A percentile compares a stretch with the other conserved stretches of the same genome.
phyloP scores from a whole-genome alignment of 1,140 invertebrate species.

The Lutraria rhynchaena region DNA sequence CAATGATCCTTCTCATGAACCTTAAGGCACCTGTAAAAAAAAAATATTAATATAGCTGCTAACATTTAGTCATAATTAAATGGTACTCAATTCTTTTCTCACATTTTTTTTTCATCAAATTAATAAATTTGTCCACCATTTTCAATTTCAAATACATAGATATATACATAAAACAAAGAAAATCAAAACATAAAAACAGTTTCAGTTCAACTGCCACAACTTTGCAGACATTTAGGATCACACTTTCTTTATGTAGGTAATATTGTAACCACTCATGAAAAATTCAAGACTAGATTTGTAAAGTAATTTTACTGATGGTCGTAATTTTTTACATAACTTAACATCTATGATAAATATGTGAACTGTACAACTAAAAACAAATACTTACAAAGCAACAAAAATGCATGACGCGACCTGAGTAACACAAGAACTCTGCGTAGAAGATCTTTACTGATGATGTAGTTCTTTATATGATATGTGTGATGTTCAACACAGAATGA shows the following conservation, averaged over 20 bases:
- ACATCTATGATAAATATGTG: slow-evolving; percentile 4
- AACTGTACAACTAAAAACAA: not conserved
- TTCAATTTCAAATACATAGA: too few species aligned
- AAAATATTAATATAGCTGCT: too few species aligned
- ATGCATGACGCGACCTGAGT: slow-evolving; percentile 99
- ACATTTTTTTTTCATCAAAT: too few species aligned
- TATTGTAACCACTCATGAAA: too few species aligned
- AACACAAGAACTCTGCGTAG: slow-evolving; percentile 96
- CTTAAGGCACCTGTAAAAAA: slow-evolving; percentile 89
- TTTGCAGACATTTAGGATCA: too few species aligned
- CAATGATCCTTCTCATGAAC: slow-evolving; percentile 98
- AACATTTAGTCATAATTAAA: too few species aligned
- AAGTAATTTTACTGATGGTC: not conserved
- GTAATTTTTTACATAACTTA: not conserved
- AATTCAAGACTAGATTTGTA: not conserved
- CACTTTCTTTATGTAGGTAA: too few species aligned
- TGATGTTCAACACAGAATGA: slow-evolving; percentile 99
- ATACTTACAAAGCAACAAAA: slow-evolving; percentile 94
- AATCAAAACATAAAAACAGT: too few species aligned
- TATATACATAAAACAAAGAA: too few species aligned
- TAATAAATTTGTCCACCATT: too few species aligned
- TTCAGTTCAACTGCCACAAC: too few species aligned
- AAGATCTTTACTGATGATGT: slow-evolving; percentile 98
- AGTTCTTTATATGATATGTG: slow-evolving; percentile 99
- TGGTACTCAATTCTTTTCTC: too few species aligned